These are phyloP conservation scores for Achlya flavicornis DNA, from an alignment of 2,888 invertebrate species.

Conservation along the genomic window DNA sequence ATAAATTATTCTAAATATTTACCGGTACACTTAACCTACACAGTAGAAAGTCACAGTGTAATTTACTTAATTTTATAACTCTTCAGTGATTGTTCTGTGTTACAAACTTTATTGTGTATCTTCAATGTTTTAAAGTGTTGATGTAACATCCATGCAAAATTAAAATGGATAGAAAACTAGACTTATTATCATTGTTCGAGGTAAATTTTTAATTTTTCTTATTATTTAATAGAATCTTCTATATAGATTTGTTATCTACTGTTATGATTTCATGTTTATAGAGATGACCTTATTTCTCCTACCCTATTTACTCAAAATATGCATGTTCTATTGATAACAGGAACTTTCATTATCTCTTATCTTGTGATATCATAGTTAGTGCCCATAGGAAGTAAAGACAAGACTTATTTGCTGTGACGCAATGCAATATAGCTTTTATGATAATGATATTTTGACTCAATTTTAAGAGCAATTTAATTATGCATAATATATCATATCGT, in stretches of 20 bases:
- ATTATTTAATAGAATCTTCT: not conserved
- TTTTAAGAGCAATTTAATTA: not conserved
- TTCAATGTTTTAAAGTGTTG: slow-evolving; percentile 52
- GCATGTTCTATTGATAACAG: not conserved
- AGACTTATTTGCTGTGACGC: too few relatives aligned
- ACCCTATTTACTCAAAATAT: not conserved
- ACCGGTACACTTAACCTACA: slow-evolving; percentile 35
- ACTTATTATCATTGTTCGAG: slow-evolving; percentile 79
- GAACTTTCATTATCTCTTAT: not conserved
- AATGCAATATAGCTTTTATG: not conserved
- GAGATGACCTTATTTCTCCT: not conserved
- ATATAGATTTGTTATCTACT: not conserved
- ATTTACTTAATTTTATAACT: slow-evolving; percentile 27
- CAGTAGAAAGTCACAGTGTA: slow-evolving; percentile 36
- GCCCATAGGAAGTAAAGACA: not conserved
- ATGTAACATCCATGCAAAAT: slow-evolving; percentile 56
- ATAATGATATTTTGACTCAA: not conserved
- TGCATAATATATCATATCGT: not conserved
- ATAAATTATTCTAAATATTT: slow-evolving; percentile 45
- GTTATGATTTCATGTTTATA: not conserved
- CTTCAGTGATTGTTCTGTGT: slow-evolving; percentile 41
- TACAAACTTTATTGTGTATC: slow-evolving; percentile 47
- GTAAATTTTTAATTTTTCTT: slow-evolving; percentile 47
- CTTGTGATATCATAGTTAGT: not conserved
- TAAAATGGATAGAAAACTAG: slow-evolving; percentile 80